A percentile compares a stretch with the other conserved stretches of the same genome.
These are phyloP conservation scores for Machimus atricapillus DNA, from an alignment of 2,888 invertebrate genomes.

Conservation along the genomic window DNA sequence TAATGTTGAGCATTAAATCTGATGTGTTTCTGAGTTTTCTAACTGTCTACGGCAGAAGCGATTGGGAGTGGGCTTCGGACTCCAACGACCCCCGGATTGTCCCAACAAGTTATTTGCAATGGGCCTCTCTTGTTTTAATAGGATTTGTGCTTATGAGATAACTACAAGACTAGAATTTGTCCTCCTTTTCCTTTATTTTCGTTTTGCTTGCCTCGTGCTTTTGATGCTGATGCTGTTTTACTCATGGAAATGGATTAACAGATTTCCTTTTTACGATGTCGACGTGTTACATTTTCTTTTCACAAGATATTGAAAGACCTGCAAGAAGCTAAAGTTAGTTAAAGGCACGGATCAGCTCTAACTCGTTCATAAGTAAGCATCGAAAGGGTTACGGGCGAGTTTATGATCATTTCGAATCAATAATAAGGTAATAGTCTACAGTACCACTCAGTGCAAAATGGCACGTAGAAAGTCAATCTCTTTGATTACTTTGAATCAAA, in stretches of 20 bases:
- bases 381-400: constrained; percentile 3
- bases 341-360: not conserved
- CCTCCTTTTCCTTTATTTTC: not conserved
- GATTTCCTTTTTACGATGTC: constrained; percentile 45
- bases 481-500: not conserved
- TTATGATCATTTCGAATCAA: not conserved
- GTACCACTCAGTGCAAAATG: not conserved
- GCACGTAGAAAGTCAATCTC: not conserved
- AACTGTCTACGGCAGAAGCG: constrained; percentile 32
- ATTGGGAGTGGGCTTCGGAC: not conserved
- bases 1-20: constrained; percentile 39
- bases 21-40: constrained; percentile 37
- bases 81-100: not conserved
- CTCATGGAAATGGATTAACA: constrained; percentile 43
- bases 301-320: constrained; percentile 5
- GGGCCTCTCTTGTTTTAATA: constrained; percentile 28
- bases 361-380: not conserved
- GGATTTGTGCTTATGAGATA: constrained; percentile 33
- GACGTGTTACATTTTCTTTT: constrained; percentile 45
- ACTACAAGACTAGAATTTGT: constrained; percentile 27
- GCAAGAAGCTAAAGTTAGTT: not conserved
- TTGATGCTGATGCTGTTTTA: constrained; percentile 38
- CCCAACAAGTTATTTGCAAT: constrained; percentile 3
- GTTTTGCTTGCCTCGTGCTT: constrained; percentile 1
- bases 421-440: not conserved